Conservation (phyloP, 1,140 invertebrate genomes). For the Palaemon carinicauda region DNA sequence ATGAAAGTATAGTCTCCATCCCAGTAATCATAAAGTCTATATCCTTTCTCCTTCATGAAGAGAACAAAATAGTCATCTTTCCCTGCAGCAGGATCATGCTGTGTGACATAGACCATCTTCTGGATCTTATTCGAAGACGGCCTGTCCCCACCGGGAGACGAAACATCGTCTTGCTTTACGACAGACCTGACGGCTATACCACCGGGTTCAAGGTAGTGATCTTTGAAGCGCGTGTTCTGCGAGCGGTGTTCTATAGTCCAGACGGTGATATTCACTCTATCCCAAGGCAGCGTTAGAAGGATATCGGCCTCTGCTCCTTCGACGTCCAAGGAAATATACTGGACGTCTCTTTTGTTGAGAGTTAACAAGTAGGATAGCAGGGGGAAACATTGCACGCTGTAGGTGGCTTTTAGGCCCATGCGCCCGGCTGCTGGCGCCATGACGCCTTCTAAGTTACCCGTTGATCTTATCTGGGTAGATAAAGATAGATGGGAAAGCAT, state of each 20-base stretch:
- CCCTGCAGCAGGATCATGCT: conserved; percentile 17
- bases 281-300: conserved; percentile 62
- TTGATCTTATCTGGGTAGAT: conserved; percentile 32
- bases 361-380: conserved; percentile 62
- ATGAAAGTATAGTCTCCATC: conserved; percentile 48
- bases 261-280: conserved; percentile 59
- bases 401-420: neutral
- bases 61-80: conserved; percentile 27
- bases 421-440: neutral
- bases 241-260: conserved; percentile 35
- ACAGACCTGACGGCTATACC: no score
- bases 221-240: neutral
- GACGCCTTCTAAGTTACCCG: conserved; percentile 23
- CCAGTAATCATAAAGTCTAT: conserved; percentile 42
- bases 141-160: no score
- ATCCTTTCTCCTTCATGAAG: conserved; percentile 35
- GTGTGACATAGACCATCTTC: conserved; percentile 12
- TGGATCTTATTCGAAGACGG: neutral
- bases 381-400: conserved; percentile 63
- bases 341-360: conserved; percentile 61
- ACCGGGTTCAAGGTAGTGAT: neutral
- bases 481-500: neutral
- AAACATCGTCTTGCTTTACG: no score
- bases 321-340: conserved; percentile 64
- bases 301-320: conserved; percentile 63